Evolutionary conservation across 2,797 vertebrate species (phyloP).

Genomic region (Eulemur rubriventer): DNA sequence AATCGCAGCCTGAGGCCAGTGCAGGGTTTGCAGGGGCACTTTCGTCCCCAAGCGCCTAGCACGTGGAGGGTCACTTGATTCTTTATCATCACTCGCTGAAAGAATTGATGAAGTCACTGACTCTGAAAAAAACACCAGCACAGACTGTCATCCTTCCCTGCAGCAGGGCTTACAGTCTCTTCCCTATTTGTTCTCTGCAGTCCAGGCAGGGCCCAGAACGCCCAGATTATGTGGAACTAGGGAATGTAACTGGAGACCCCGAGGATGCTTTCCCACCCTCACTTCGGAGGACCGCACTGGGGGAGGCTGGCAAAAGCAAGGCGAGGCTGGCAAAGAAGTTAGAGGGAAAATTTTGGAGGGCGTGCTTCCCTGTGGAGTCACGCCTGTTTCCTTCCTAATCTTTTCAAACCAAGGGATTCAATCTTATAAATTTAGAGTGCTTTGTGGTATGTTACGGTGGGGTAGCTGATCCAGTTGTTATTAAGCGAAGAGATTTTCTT

Average conservation of each 20-base stretch:
- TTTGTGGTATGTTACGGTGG: not conserved
- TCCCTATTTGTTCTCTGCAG: not conserved
- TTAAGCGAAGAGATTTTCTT: not conserved
- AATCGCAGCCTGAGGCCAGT: not conserved
- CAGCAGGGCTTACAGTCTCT: not conserved
- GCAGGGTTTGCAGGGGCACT: not conserved
- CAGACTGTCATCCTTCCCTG: not conserved
- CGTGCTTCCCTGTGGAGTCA: rapidly evolving
- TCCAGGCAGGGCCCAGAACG: not conserved
- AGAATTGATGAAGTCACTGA: not conserved
- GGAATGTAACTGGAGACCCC: not conserved
- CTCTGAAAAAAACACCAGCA: not conserved
- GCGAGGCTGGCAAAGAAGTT: not conserved
- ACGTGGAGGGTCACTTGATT: not conserved
- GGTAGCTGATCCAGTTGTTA: not conserved
- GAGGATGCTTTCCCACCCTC: not conserved
- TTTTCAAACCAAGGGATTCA: not conserved
- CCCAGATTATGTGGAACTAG: not conserved
- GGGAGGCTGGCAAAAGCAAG: not conserved
- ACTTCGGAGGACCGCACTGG: not conserved
- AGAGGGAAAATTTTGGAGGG: not conserved
- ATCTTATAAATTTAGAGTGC: not conserved
- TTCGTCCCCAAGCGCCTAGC: not conserved
- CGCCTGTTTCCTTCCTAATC: not conserved
- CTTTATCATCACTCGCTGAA: not conserved